Evolutionary conservation across 2,888 invertebrate genomes (phyloP).

Genomic region (Cosmopolites sordidus): DNA sequence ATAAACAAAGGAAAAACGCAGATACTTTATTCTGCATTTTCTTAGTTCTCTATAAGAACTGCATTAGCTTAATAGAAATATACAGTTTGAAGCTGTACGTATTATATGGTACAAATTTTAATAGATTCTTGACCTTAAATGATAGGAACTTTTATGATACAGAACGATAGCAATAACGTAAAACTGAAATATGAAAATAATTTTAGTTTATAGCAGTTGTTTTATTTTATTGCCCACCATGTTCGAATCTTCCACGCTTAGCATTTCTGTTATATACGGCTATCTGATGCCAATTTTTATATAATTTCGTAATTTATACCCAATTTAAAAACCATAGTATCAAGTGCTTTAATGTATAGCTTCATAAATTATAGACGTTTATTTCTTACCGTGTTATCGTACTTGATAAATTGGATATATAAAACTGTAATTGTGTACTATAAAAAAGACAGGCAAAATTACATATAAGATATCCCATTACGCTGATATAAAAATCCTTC

Average conservation of each 20-base stretch:
- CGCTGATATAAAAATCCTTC: not conserved
- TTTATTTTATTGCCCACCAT: conserved; percentile 17
- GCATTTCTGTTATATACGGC: conserved; percentile 14
- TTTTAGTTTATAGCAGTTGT: conserved; percentile 21
- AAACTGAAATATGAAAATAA: conserved; percentile 17
- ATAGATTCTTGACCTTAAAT: too few species aligned
- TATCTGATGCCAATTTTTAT: conserved; percentile 23
- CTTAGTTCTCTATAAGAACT: too few species aligned
- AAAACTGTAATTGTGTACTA: not conserved
- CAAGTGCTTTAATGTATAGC: conserved; percentile 6
- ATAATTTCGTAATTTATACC: conserved; percentile 23
- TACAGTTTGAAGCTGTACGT: too few species aligned
- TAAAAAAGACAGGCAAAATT: conserved; percentile 1
- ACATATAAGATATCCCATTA: not conserved
- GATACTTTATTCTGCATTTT: too few species aligned
- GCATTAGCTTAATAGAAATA: too few species aligned
- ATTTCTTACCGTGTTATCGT: conserved; percentile 1
- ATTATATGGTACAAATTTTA: too few species aligned
- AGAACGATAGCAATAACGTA: too few species aligned
- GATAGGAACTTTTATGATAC: too few species aligned
- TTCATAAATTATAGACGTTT: conserved; percentile 1
- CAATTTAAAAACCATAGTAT: conserved; percentile 18
- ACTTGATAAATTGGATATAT: conserved; percentile 1
- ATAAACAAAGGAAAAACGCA: too few species aligned
- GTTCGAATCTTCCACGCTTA: conserved; percentile 12